phyloP scores from a whole-genome alignment of 2,113 vertebrate species.

The Microtus oregoni region DNA sequence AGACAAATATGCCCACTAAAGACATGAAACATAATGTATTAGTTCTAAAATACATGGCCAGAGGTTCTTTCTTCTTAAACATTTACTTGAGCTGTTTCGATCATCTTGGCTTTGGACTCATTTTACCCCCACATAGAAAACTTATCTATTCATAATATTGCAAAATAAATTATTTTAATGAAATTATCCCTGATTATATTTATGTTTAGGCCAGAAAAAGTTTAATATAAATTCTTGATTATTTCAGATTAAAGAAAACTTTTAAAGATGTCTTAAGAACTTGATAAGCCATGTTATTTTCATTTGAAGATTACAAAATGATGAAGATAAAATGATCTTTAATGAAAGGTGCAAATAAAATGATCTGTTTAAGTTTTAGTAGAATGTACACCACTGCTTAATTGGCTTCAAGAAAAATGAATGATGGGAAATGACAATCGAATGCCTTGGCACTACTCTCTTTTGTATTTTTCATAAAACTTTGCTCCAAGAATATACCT shows the following conservation, averaged over 20 bases:
- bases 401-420: neutral
- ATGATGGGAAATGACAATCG: neutral
- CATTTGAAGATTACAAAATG: neutral
- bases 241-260: neutral
- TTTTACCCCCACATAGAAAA: neutral
- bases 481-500: neutral
- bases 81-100: neutral
- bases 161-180: neutral
- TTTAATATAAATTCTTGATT: neutral
- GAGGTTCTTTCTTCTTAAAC: neutral
- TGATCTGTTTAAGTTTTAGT: neutral
- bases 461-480: neutral
- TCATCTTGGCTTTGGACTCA: neutral
- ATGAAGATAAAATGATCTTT: neutral
- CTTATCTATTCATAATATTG: neutral
- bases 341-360: neutral
- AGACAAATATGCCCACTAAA: neutral
- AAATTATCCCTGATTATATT: neutral
- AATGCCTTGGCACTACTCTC: neutral
- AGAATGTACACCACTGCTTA: neutral
- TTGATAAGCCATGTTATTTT: neutral
- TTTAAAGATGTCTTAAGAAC: neutral
- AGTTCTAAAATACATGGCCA: neutral
- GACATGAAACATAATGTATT: neutral
- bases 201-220: neutral